Conservation (phyloP, 1,140 invertebrate genomes). For the Heliconius eleuchia region DNA sequence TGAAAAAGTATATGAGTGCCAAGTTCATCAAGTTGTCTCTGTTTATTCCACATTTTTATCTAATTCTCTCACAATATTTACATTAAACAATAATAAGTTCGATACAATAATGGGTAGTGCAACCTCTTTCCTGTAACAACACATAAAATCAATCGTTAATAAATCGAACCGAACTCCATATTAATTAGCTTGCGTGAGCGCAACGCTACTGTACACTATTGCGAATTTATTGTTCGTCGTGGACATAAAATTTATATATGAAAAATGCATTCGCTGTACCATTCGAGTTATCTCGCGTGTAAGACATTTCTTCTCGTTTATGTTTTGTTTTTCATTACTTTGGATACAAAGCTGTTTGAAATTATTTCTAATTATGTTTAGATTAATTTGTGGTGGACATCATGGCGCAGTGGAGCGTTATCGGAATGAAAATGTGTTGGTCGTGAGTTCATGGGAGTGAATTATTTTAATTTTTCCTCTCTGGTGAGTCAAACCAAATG, state of each 20-base stretch:
- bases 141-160: slow-evolving; percentile 65
- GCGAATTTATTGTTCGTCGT: slow-evolving; percentile 60
- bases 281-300: slow-evolving; percentile 41
- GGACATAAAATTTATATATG: slow-evolving; percentile 72
- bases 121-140: slow-evolving; percentile 36
- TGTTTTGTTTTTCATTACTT: background rate
- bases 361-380: background rate
- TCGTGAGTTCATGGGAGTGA: too few relatives aligned
- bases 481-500: too few relatives aligned
- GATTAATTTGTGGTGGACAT: background rate
- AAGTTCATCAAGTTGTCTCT: too few relatives aligned
- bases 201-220: slow-evolving; percentile 63
- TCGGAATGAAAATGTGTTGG: too few relatives aligned
- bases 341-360: background rate
- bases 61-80: too few relatives aligned
- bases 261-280: slow-evolving; percentile 64
- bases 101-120: background rate
- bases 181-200: slow-evolving; percentile 76
- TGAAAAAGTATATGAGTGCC: too few relatives aligned
- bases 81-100: too few relatives aligned
- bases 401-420: too few relatives aligned
- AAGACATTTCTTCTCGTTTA: slow-evolving; percentile 17
- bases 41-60: too few relatives aligned
- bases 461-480: too few relatives aligned
- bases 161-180: slow-evolving; percentile 76